phyloP scores from a whole-genome alignment of 2,113 vertebrate species.

The Chionodraco myersi region DNA sequence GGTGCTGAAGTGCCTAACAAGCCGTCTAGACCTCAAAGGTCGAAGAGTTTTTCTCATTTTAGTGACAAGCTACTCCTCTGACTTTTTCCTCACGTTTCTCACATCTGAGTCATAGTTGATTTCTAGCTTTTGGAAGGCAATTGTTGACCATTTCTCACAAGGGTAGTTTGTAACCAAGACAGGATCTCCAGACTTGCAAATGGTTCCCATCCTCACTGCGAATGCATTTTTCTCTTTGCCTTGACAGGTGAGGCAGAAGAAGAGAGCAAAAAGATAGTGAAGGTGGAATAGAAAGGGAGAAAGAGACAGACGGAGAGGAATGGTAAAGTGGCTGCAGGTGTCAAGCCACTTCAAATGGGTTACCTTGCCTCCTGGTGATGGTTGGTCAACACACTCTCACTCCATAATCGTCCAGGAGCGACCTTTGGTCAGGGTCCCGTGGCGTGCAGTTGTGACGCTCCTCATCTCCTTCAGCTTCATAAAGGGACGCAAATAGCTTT shows the following conservation, averaged over 20 bases:
- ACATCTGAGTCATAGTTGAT: background rate
- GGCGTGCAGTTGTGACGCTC: too few species aligned
- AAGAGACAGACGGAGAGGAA: conserved; percentile 19
- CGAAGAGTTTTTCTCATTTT: too few species aligned
- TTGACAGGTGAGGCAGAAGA: conserved; percentile 41
- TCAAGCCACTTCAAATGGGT: conserved; percentile 74
- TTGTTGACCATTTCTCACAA: conserved; percentile 28
- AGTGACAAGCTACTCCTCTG: too few species aligned
- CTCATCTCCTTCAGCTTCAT: too few species aligned
- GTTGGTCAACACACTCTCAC: background rate
- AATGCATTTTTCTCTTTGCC: conserved; percentile 58
- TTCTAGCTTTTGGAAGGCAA: conserved; percentile 9
- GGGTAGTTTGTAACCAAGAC: conserved; percentile 22
- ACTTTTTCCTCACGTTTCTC: too few species aligned
- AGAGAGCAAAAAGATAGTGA: background rate
- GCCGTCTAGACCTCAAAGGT: too few species aligned
- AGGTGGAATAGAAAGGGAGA: conserved; percentile 1
- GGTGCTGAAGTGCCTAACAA: too few species aligned
- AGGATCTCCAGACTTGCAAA: conserved; percentile 54
- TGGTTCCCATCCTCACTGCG: conserved; percentile 54
- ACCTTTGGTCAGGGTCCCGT: too few species aligned
- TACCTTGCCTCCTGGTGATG: conserved; percentile 56
- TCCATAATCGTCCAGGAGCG: too few species aligned
- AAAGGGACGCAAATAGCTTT: too few species aligned
- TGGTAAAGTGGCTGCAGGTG: conserved; percentile 57